These are phyloP conservation scores for Lithophane leautieri DNA, from an alignment of 2,888 invertebrate species.

Conservation along the genomic window DNA sequence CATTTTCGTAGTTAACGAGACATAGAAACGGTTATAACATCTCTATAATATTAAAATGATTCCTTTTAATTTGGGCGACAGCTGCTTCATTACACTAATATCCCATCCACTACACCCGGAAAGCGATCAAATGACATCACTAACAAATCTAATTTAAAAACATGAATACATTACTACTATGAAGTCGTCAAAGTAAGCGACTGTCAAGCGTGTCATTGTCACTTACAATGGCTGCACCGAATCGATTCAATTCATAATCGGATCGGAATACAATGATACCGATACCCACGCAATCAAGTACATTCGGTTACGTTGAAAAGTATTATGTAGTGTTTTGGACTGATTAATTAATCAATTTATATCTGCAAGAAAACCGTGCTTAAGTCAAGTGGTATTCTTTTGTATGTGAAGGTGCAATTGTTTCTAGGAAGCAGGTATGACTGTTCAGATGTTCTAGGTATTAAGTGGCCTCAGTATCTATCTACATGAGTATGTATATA, in stretches of 20 bases:
- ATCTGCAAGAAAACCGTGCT: constrained; percentile 3
- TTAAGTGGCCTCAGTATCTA: not conserved
- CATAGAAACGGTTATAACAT: constrained; percentile 29
- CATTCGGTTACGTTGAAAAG: constrained; percentile 36
- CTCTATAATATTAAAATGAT: constrained; percentile 38
- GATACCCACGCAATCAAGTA: constrained; percentile 70
- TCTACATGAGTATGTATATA: not conserved
- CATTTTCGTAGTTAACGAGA: constrained; percentile 30
- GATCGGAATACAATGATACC: constrained; percentile 72
- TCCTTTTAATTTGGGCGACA: constrained; percentile 45
- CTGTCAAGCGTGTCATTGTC: constrained; percentile 62
- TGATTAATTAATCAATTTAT: constrained; percentile 41
- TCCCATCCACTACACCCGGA: constrained; percentile 40
- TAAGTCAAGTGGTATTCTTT: constrained; percentile 24
- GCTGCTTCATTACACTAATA: constrained; percentile 47
- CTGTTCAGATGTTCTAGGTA: not conserved
- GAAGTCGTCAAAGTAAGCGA: constrained; percentile 66
- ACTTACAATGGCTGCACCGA: constrained; percentile 72
- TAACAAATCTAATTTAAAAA: constrained; percentile 62
- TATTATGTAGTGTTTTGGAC: constrained; percentile 45
- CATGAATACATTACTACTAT: constrained; percentile 65
- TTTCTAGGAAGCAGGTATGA: not conserved
- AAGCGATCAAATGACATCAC: constrained; percentile 52
- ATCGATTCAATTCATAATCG: constrained; percentile 69
- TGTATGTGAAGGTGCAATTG: not conserved